Base-by-base conservation (phyloP, 2,797 vertebrate genomes). In the Silurus aristotelis region DNA sequence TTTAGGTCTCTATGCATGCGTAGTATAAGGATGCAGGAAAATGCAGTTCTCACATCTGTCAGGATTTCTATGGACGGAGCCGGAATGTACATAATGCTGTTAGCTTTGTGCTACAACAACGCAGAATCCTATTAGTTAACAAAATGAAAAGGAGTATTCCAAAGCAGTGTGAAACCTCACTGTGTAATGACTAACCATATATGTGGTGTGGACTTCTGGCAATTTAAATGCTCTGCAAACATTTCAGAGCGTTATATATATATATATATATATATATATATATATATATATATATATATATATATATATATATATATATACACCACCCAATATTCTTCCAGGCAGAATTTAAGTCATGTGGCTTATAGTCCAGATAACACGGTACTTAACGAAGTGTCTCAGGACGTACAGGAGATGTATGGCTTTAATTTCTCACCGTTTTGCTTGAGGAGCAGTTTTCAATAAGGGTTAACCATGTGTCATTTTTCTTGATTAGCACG, bases 401-500 rank as follows among this genome's bases (percentile, higher is more conserved):
- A 27, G 78, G 82, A 81, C 61, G 61, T 56, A 60, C 68, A 43
- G 80, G 82, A 89, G 89, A 90, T 89, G 80, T 85, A 90, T 85
- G 86, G 43, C 72, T 89, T 90, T 89, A 86, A 90, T 90, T 88
- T 87, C 76, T 64, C 52, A 31, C 27, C 43, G 76, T 81, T 89
- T 87, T 83, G 88, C 89, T 83, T 55, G 80, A 84, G 86, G 82
- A 71, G 43, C 64, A 43, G 61, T 87, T 87, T 83, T 89, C 80
- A 87, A 85, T 71, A 82, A 84, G 77, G 83, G 84, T 87, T 88
- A 89, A 90, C 83, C 83, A 71, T 81, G 86, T 82, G 86, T 66
- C 86, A 85, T 90, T 89, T 85, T 80, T 89, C 89, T 86, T 78
- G 81, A 89, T 90, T 88, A 88, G 71, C 84, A 5, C 46, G 13